These are phyloP conservation scores for Noctua pronuba DNA, from an alignment of 2,888 invertebrate genomes.

Conservation along the genomic window DNA sequence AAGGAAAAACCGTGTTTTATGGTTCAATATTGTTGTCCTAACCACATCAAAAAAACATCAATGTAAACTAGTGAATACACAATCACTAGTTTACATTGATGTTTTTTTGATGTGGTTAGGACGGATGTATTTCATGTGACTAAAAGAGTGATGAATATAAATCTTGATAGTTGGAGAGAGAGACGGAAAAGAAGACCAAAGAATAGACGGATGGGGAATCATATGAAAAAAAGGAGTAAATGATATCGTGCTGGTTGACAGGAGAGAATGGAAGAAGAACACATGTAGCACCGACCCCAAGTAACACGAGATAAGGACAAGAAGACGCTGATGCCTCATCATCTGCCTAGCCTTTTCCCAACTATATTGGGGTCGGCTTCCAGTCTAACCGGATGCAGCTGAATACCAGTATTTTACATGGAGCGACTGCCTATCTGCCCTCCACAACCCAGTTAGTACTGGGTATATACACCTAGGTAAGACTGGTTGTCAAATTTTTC, in stretches of 20 bases:
- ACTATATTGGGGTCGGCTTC: too few species aligned
- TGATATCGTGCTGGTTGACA: not conserved
- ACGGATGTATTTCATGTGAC: not conserved
- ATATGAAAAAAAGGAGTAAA: not conserved
- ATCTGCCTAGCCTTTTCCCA: too few species aligned
- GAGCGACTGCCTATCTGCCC: too few species aligned
- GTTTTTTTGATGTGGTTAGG: not conserved
- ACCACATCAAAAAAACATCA: not conserved
- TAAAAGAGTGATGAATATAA: not conserved
- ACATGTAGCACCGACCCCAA: not conserved
- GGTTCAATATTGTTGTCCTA: not conserved
- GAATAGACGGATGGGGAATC: not conserved
- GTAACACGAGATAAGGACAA: too few species aligned
- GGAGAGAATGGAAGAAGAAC: not conserved
- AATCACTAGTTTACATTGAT: not conserved
- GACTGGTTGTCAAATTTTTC: too few species aligned
- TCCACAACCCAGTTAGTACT: too few species aligned
- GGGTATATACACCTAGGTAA: too few species aligned
- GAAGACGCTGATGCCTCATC: not conserved
- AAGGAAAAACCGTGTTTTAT: not conserved
- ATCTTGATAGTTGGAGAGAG: not conserved
- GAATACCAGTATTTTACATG: too few species aligned
- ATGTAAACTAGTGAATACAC: not conserved
- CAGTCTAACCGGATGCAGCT: too few species aligned
- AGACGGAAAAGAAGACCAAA: not conserved